Evolutionary conservation across 37 sponge, comb jelly and placozoan genomes (phyloP).

Genomic region (Lycopodina hypogea): DNA sequence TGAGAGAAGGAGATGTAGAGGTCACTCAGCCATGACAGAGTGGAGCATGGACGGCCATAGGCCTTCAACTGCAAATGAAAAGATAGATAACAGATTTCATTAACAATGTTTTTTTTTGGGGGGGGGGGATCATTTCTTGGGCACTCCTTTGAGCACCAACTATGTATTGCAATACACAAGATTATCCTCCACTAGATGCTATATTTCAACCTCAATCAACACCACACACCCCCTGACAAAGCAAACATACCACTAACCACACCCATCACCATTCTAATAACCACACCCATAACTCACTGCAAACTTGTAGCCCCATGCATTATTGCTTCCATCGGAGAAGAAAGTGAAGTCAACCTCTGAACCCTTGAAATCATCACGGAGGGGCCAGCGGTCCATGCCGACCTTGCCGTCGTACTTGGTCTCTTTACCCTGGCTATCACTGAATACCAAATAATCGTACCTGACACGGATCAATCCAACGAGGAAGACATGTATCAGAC

Average conservation of each 20-base stretch:
- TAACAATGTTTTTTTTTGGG: too few species aligned
- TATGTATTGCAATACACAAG: too few species aligned
- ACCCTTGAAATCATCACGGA: constrained; percentile 53
- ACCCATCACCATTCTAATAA: background rate
- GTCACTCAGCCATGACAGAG: constrained; percentile 71
- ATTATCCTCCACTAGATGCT: too few species aligned
- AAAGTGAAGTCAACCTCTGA: constrained; percentile 65
- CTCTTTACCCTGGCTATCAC: constrained; percentile 48
- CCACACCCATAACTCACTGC: constrained; percentile 42
- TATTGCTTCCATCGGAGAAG: constrained; percentile 71
- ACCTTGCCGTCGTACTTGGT: constrained; percentile 52
- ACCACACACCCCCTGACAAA: background rate
- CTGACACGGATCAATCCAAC: constrained; percentile 9
- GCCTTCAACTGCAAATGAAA: constrained; percentile 60
- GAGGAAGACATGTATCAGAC: background rate
- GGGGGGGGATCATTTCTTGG: too few species aligned
- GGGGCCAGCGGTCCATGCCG: constrained; percentile 70
- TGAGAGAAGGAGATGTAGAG: constrained; percentile 62
- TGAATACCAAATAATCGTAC: constrained; percentile 83
- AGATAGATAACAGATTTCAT: too few species aligned
- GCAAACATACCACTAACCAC: background rate
- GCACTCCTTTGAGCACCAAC: too few species aligned
- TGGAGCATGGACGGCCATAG: constrained; percentile 26
- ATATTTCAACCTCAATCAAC: background rate
- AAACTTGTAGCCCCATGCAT: constrained; percentile 88